These are phyloP conservation scores for Ecdyonurus torrentis DNA, from an alignment of 2,888 invertebrate genomes.

Conservation along the genomic window DNA sequence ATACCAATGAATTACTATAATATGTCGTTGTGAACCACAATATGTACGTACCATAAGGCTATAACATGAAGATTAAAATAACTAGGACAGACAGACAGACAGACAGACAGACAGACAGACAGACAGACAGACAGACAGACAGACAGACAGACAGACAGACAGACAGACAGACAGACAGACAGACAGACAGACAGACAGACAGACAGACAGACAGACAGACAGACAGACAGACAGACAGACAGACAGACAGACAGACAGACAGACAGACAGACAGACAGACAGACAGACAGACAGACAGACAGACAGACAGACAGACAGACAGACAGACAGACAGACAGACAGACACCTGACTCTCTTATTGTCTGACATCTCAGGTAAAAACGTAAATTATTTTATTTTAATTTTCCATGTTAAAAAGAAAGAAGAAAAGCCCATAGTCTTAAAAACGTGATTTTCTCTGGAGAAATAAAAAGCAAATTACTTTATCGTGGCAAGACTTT, in stretches of 20 bases:
- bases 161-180: conserved; percentile 3
- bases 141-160: neutral
- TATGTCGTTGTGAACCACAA: too few species aligned
- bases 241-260: conserved; percentile 3
- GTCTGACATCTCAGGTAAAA: too few species aligned
- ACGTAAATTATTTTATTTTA: too few species aligned
- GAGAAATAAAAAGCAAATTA: too few species aligned
- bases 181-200: conserved; percentile 6
- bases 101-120: conserved; percentile 6
- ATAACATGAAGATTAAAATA: too few species aligned
- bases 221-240: conserved; percentile 5
- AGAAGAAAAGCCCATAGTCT: neutral
- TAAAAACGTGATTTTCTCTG: too few species aligned
- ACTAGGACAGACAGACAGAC: conserved; percentile 3
- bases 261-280: conserved; percentile 6
- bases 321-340: conserved; percentile 5
- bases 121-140: neutral
- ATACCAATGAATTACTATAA: too few species aligned
- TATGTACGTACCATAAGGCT: too few species aligned
- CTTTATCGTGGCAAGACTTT: too few species aligned
- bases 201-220: conserved; percentile 2
- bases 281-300: conserved; percentile 6
- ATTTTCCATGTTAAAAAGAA: too few species aligned
- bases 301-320: conserved; percentile 7
- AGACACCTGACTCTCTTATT: too few species aligned